A percentile compares a stretch with the other conserved stretches of the same genome.
These are phyloP conservation scores for Drosophila lacertosa DNA, from an alignment of 1,140 invertebrate species.

Conservation along the genomic window DNA sequence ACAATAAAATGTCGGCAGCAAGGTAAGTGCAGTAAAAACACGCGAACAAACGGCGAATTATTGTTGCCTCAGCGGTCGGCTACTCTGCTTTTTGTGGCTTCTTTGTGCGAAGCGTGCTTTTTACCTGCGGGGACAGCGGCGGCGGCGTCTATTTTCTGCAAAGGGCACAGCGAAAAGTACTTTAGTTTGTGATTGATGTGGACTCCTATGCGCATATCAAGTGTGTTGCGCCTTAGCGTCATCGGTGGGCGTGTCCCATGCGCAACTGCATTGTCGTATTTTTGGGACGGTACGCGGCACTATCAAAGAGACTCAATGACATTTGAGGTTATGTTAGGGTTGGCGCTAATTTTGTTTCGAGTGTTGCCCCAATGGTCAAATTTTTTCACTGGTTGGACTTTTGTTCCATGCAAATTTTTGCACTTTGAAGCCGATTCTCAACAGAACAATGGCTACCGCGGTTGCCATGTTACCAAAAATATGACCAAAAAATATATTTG, in stretches of 20 bases:
- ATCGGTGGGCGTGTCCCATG: constrained; percentile 62
- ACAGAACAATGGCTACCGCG: constrained; percentile 9
- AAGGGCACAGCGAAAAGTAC: background rate
- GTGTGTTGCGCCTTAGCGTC: background rate
- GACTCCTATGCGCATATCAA: background rate
- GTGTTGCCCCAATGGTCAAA: constrained; percentile 20
- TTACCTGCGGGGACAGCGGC: constrained; percentile 24
- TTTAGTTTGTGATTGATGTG: constrained; percentile 15
- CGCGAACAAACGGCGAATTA: background rate
- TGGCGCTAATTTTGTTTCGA: constrained; percentile 50
- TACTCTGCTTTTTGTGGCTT: constrained; percentile 72
- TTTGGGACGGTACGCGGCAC: constrained; percentile 33
- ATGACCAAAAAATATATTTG: background rate
- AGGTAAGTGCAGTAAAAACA: constrained; percentile 51
- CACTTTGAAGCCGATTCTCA: constrained; percentile 19
- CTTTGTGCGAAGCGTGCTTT: constrained; percentile 75
- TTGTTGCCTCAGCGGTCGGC: background rate
- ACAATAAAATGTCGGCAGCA: constrained; percentile 64
- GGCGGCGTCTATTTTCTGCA: constrained; percentile 72
- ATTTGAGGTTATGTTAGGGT: constrained; percentile 73
- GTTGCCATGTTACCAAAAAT: constrained; percentile 50
- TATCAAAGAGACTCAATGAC: constrained; percentile 17
- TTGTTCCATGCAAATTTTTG: constrained; percentile 49
- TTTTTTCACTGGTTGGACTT: constrained; percentile 53
- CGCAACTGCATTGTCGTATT: constrained; percentile 63